Percentiles rank a stretch among this genome's conserved stretches.
Evolutionary conservation across 2,113 vertebrate genomes (phyloP).

Genomic region (Caracal caracal): DNA sequence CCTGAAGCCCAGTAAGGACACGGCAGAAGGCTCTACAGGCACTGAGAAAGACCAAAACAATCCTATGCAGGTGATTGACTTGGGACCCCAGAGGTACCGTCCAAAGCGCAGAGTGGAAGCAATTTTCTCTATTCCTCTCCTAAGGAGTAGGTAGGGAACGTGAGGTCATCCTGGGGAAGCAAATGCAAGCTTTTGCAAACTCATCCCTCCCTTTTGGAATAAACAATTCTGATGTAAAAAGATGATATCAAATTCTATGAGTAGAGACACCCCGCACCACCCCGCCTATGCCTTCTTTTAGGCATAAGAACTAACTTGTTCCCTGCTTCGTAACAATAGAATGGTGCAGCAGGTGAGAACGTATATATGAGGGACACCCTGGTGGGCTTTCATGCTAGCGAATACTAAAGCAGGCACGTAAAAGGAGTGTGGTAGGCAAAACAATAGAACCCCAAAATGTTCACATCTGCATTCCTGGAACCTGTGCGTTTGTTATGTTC

Average conservation of each 20-base stretch:
- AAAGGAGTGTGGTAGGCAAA: background rate
- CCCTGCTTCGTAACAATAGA: background rate
- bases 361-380: fast-evolving
- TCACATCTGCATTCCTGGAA: background rate
- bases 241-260: fast-evolving
- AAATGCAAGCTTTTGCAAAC: fast-evolving
- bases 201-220: background rate
- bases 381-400: fast-evolving
- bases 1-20: background rate
- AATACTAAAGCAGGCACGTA: fast-evolving
- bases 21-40: background rate
- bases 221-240: background rate
- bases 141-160: fast-evolving
- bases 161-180: fast-evolving
- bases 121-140: too few relatives aligned
- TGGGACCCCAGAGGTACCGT: too few relatives aligned
- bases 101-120: fast-evolving
- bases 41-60: too few relatives aligned
- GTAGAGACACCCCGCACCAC: background rate
- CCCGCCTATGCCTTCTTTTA: background rate
- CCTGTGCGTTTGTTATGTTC: background rate
- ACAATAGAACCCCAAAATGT: fast-evolving
- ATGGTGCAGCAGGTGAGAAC: fast-evolving
- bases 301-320: background rate
- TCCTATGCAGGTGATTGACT: fast-evolving